Evolutionary conservation across 2,113 vertebrate genomes (phyloP).

Genomic region (Gymnorhina tibicen): DNA sequence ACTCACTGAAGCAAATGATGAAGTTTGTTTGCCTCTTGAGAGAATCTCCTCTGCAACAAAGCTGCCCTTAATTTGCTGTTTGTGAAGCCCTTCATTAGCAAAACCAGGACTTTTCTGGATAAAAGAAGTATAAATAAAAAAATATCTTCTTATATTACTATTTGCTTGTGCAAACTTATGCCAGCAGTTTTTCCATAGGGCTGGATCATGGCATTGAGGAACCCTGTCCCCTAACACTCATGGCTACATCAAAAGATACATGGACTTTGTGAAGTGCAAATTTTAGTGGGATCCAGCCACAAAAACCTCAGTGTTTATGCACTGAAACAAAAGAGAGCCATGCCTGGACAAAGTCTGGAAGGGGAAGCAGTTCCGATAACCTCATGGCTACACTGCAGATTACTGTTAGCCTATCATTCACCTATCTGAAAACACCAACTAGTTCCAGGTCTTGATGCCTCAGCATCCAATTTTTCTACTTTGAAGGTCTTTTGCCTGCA

Average conservation of each 20-base stretch:
- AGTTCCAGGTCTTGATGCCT: neutral
- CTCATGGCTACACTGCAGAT: neutral
- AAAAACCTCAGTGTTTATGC: neutral
- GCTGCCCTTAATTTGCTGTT: neutral
- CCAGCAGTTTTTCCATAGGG: neutral
- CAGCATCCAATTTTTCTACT: neutral
- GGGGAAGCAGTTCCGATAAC: neutral
- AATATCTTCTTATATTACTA: neutral
- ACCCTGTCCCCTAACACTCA: neutral
- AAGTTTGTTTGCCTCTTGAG: neutral
- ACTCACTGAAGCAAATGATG: neutral
- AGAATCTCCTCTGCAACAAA: neutral
- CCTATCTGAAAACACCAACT: neutral
- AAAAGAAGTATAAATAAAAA: neutral
- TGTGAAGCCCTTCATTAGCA: neutral
- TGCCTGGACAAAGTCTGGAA: neutral
- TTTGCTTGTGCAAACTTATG: neutral
- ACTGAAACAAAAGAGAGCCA: neutral
- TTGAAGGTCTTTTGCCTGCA: neutral
- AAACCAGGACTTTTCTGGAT: neutral
- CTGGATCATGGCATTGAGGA: neutral
- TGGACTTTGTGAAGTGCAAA: neutral
- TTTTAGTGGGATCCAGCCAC: neutral
- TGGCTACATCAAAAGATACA: neutral
- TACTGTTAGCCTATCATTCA: neutral